Base-by-base conservation (phyloP, 2,113 vertebrate species). In the Ammospiza nelsoni region DNA sequence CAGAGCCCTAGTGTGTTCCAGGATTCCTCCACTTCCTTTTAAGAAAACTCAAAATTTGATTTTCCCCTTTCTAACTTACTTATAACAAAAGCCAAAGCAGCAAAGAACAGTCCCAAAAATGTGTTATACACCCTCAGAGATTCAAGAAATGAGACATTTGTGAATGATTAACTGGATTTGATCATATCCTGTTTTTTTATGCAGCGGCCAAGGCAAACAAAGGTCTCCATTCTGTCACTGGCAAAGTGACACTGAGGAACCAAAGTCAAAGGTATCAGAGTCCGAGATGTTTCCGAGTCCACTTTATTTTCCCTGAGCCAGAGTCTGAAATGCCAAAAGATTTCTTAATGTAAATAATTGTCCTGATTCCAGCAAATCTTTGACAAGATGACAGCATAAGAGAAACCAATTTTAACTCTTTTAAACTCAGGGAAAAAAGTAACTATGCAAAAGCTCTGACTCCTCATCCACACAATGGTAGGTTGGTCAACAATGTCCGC, bases 131-230 rank as follows among this genome's bases (percentile, higher is more conserved):
- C 94, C 77, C 94, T 97, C 52, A 91, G 89, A 96, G 91, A 87
- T 65, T 94, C 69, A 92, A 97, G 91, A 88, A 92, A 93, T 37
- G 66, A 93, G 93, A 96, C 95, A 96, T 92, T 96, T 95, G 97
- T 96, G 94, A 96, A 85, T 90, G 91, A 97, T 97, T 96, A 94
- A 94, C 66, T 89, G 76, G 93, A 93, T 94, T 95, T 92, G 87
- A 90, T 96, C 95, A 95, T 72, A 96, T 95, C 93, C 92, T 96
- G 96, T 8, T 61, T 95, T 96, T 96, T 92, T 75, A 96, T 95
- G 68, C 82, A 90, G 63, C 87, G 89, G 95, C 94, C 91, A 94
- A 96, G 84, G 91, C 76, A 97, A 97, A 97, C 94, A 94, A 94
- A 75, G 71, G 94, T 93, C 82, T 39, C 33, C 29, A 81, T 90